Percentiles rank a stretch among this genome's conserved stretches.
Conservation (phyloP, 2,113 vertebrate species). For the Procavia capensis region DNA sequence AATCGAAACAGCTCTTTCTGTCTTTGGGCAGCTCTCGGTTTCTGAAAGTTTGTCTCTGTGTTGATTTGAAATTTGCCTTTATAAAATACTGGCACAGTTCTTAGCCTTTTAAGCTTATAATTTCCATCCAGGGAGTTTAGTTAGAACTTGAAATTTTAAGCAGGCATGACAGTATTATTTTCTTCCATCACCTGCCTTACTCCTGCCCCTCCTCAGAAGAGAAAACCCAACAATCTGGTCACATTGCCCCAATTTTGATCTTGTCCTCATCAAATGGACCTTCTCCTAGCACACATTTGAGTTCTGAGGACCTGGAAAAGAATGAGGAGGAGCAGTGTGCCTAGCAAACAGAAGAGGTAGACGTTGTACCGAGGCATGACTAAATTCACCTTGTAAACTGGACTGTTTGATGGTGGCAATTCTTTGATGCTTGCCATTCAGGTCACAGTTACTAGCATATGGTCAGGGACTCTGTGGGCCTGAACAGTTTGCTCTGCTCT, state of each 20-base stretch:
- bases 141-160: background rate
- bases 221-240: background rate
- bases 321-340: background rate
- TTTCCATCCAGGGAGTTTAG: background rate
- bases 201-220: background rate
- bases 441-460: background rate
- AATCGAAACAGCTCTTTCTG: background rate
- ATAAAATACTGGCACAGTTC: background rate
- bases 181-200: background rate
- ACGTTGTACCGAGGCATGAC: background rate
- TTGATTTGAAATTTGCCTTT: slow-evolving; percentile 1
- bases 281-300: background rate
- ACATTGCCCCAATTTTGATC: background rate
- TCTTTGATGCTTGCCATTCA: background rate
- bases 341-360: background rate
- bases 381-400: background rate
- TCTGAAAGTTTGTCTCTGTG: background rate
- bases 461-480: too few species aligned
- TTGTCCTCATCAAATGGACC: background rate
- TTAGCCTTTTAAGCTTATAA: background rate
- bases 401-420: background rate
- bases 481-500: background rate
- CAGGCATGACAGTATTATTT: background rate
- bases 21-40: background rate
- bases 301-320: background rate